Evolutionary conservation across 2,888 invertebrate genomes (phyloP), one percentile per base, ranked within the genome.

Genomic region (Orthonychiurus folsomi): DNA sequence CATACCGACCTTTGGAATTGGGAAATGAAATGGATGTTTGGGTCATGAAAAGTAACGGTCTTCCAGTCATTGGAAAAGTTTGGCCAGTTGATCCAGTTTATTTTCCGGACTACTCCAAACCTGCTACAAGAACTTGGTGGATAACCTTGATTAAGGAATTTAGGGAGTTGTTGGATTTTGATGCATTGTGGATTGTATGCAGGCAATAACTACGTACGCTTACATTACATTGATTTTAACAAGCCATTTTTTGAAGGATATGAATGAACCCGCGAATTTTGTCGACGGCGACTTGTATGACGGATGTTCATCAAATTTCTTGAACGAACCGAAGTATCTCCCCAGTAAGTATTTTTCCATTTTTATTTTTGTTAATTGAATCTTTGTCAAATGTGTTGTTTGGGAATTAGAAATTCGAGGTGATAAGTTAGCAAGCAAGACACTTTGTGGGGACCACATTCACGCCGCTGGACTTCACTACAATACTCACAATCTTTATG

Each of bases 201-300:
- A 21, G n/a, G n/a, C n/a, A n/a, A n/a, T n/a, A 55, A 24, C n/a
- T 48, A 60, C 1, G 21, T 37, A 37, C 37, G n/a, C n/a, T n/a
- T 21, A 50, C 21, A 20, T 53, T 52, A 3, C 25, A 54, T 56
- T 12, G 12, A 48, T 23, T 47, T 58, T 23, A 58, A 27, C 52
- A 52, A 5, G 3, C n/a, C 3, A 52, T 15, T 52, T 52, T n/a
- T 37, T 37, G 9, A 5, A 37, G 37, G 89, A 91, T 74, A 92
- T 92, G 91, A 91, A 92, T 77, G 92, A 91, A 75, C 89, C 89
- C 0, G 86, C 89, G 0, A 90, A 89, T 79, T 89, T 90, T 77
- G 78, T 83, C 9, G 81, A 85, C 68, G 90, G 87, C 0, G 72
- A 72, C 53, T 53, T 64, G 3, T 78, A 81, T 0, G 75, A 80